A percentile compares a stretch with the other conserved stretches of the same genome.
Conservation (phyloP, 2,113 vertebrate species). For the Dermatemys mawii region DNA sequence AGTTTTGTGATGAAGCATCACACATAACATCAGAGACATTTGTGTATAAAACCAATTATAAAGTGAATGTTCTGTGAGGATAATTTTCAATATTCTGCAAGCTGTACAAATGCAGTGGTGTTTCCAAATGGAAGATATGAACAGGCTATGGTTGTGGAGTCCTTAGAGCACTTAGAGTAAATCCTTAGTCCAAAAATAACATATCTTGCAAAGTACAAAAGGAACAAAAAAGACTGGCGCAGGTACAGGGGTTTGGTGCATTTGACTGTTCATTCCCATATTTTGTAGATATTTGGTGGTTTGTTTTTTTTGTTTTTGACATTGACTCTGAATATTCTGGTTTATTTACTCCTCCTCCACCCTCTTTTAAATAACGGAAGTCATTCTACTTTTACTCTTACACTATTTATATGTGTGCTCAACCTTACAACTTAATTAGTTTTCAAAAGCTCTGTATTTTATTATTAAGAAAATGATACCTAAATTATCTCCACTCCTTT, state of each 20-base stretch:
- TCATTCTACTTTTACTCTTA: neutral
- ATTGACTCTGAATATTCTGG: neutral
- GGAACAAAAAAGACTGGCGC: neutral
- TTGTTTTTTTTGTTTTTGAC: neutral
- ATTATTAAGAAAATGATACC: neutral
- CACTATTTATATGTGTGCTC: rapidly evolving
- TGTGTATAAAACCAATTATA: conserved; percentile 38
- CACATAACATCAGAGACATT: neutral
- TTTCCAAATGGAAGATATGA: conserved; percentile 18
- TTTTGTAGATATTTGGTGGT: neutral
- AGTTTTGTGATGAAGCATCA: neutral
- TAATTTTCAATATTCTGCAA: conserved; percentile 2
- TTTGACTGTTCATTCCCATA: neutral
- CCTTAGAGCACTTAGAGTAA: neutral
- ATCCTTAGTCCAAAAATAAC: neutral
- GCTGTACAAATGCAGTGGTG: neutral
- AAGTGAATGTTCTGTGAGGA: conserved; percentile 20
- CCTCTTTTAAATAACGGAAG: neutral
- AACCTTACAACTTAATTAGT: neutral
- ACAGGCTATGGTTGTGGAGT: neutral
- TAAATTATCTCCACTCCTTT: neutral
- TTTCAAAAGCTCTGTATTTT: neutral
- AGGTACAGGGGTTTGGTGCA: neutral
- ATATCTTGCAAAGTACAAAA: neutral
- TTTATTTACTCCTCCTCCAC: neutral